phyloP scores from a whole-genome alignment of 2,888 invertebrate genomes.

The Hyles lineata region DNA sequence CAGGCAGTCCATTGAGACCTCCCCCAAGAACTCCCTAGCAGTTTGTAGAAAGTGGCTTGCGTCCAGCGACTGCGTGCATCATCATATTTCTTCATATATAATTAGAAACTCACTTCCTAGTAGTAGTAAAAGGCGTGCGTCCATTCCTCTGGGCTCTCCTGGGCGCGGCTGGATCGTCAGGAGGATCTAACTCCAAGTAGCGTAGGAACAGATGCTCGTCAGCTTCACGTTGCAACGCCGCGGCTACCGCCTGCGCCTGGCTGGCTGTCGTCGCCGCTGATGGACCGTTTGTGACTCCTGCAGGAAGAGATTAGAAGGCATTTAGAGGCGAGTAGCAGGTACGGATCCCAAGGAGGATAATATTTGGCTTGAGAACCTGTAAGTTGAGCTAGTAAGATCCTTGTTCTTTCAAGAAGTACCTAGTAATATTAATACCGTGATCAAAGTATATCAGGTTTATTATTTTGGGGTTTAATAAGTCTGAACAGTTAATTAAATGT shows the following conservation, averaged over 20 bases:
- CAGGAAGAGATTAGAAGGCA: neutral
- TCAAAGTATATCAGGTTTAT: neutral
- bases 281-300: constrained; percentile 75
- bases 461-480: neutral
- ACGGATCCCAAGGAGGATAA: neutral
- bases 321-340: neutral
- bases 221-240: constrained; percentile 87
- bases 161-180: constrained; percentile 86
- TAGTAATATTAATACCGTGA: too few relatives aligned
- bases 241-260: constrained; percentile 82
- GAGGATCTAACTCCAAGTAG: constrained; percentile 92
- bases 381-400: neutral
- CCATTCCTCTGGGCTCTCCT: constrained; percentile 86
- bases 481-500: neutral
- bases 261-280: constrained; percentile 66
- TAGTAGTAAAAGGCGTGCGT: constrained; percentile 93
- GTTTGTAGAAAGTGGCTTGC: too few relatives aligned
- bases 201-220: constrained; percentile 90
- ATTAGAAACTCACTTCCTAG: constrained; percentile 85
- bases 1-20: too few relatives aligned
- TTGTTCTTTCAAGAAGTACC: too few relatives aligned
- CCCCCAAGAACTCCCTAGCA: too few relatives aligned
- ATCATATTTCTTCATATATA: too few relatives aligned
- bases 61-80: too few relatives aligned
- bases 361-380: too few relatives aligned